phyloP scores from a whole-genome alignment of 2,888 invertebrate genomes.

The Fragum sueziense region DNA sequence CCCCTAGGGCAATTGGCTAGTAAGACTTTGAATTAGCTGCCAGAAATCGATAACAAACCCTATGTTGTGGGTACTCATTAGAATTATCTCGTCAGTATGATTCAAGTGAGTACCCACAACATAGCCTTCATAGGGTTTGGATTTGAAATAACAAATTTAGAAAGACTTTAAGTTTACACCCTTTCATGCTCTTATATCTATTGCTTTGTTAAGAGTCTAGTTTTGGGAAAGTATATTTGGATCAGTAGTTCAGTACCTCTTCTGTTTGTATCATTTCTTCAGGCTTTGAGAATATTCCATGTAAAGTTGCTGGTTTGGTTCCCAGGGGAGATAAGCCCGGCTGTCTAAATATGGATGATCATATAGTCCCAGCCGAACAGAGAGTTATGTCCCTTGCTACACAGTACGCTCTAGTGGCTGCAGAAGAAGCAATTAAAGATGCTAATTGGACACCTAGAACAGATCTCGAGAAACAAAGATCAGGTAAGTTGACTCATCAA shows the following conservation, averaged over 20 bases:
- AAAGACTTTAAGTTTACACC: too few relatives aligned
- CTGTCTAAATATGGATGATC: conserved; percentile 85
- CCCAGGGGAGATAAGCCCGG: conserved; percentile 84
- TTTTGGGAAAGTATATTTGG: too few relatives aligned
- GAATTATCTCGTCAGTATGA: too few relatives aligned
- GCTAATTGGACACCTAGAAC: conserved; percentile 83
- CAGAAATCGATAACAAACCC: too few relatives aligned
- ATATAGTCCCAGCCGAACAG: conserved; percentile 87
- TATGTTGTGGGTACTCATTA: too few relatives aligned
- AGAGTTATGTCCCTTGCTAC: conserved; percentile 93
- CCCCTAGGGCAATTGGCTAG: too few relatives aligned
- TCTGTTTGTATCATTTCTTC: conserved; percentile 39
- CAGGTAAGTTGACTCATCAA: conserved; percentile 71
- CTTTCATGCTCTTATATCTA: too few relatives aligned
- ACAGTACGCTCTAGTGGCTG: conserved; percentile 90
- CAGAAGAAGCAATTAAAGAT: conserved; percentile 90
- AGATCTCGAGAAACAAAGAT: conserved; percentile 68
- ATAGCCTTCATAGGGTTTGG: too few relatives aligned
- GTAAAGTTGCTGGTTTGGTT: conserved; percentile 87
- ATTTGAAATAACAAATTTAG: too few relatives aligned
- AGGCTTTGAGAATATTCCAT: conserved; percentile 89
- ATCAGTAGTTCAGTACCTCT: not conserved
- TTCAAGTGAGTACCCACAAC: too few relatives aligned
- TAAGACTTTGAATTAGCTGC: too few relatives aligned
- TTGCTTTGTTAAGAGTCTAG: too few relatives aligned